Evolutionary conservation across 2,888 invertebrate species (phyloP).

Genomic region (Diloba caeruleocephala): DNA sequence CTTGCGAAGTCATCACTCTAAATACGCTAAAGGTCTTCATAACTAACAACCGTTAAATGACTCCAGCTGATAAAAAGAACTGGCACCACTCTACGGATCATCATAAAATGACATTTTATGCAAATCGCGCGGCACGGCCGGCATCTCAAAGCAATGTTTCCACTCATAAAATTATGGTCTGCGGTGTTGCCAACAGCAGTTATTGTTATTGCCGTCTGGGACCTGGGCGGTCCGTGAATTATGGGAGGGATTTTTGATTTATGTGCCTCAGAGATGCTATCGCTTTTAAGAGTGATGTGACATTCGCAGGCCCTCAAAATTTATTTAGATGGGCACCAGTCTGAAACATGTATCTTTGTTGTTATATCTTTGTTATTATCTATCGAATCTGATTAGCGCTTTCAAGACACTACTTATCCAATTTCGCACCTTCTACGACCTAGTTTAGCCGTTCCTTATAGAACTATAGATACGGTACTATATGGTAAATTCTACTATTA

Average conservation of each 20-base stretch:
- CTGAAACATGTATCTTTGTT: not conserved
- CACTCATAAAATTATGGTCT: conserved; percentile 55
- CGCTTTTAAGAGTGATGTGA: conserved; percentile 47
- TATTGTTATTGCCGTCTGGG: conserved; percentile 38
- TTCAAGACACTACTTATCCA: conserved; percentile 10
- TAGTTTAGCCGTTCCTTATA: conserved; percentile 18
- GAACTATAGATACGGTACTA: conserved; percentile 25
- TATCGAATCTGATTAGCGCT: not conserved
- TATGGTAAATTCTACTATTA: conserved; percentile 26
- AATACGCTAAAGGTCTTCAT: not conserved
- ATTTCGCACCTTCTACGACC: conserved; percentile 26
- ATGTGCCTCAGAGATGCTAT: conserved; percentile 40
- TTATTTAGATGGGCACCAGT: conserved; percentile 22
- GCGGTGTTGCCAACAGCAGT: conserved; percentile 50
- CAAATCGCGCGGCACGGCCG: conserved; percentile 41
- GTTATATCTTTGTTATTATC: not conserved
- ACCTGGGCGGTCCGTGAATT: conserved; percentile 58
- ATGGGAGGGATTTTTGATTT: conserved; percentile 55
- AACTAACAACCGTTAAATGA: conserved; percentile 27
- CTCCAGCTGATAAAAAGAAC: conserved; percentile 8
- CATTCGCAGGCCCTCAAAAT: conserved; percentile 35
- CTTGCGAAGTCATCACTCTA: conserved; percentile 18
- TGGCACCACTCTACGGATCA: conserved; percentile 35
- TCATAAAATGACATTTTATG: conserved; percentile 44
- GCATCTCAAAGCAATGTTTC: conserved; percentile 52